These are phyloP conservation scores for Drosophila erecta DNA, from an alignment of 1,140 invertebrate species.

Conservation along the genomic window DNA sequence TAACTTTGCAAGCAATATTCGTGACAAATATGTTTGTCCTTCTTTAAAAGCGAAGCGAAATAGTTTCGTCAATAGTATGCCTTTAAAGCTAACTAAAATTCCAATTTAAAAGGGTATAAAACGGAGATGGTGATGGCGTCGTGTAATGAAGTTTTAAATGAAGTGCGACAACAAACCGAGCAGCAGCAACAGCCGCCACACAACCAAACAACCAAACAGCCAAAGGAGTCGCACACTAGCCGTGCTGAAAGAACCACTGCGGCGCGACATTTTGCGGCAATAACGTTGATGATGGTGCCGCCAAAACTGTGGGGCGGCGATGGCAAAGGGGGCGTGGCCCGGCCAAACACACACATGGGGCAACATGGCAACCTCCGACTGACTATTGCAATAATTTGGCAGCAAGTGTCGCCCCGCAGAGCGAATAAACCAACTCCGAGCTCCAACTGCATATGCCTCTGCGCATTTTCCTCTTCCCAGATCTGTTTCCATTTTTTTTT, in stretches of 20 bases:
- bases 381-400: conserved; percentile 70
- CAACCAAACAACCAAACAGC: conserved; percentile 11
- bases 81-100: neutral
- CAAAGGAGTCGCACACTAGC: conserved; percentile 25
- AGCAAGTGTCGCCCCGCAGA: conserved; percentile 57
- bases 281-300: conserved; percentile 57
- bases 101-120: neutral
- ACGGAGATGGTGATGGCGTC: conserved; percentile 25
- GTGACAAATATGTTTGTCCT: too few relatives aligned
- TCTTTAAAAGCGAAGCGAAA: too few relatives aligned
- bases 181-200: conserved; percentile 17
- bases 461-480: conserved; percentile 5
- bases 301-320: neutral
- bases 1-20: too few relatives aligned
- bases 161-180: conserved; percentile 75
- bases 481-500: conserved; percentile 1
- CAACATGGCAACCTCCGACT: conserved; percentile 49
- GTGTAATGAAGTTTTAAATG: conserved; percentile 80
- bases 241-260: conserved; percentile 45
- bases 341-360: conserved; percentile 41
- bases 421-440: conserved; percentile 26
- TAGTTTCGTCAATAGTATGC: too few relatives aligned
- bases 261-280: conserved; percentile 76
- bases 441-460: conserved; percentile 17
- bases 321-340: conserved; percentile 6